Conservation (phyloP, 2,797 vertebrate genomes). For the Selene dorsalis region DNA sequence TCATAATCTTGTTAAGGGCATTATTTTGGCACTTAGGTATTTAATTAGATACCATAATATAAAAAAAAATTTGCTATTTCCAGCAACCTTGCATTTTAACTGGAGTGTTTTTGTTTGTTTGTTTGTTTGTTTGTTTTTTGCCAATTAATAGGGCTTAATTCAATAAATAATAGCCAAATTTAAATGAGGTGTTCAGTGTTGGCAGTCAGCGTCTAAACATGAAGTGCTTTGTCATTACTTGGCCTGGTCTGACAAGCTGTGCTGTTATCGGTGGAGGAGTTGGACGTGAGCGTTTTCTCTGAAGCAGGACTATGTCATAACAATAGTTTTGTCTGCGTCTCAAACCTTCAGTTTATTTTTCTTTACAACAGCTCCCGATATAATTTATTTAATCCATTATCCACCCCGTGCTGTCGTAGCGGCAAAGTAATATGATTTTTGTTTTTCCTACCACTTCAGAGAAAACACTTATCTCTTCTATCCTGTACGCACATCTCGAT, state of each 20-base stretch:
- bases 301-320: background rate
- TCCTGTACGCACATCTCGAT: constrained; percentile 10
- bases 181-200: constrained; percentile 12
- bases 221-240: constrained; percentile 14
- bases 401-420: background rate
- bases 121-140: background rate
- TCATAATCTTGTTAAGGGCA: constrained; percentile 62
- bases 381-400: constrained; percentile 28
- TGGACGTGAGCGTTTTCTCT: background rate
- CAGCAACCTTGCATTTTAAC: constrained; percentile 27
- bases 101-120: background rate
- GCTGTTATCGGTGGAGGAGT: background rate
- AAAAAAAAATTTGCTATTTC: constrained; percentile 18
- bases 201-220: background rate
- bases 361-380: background rate
- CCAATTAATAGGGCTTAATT: constrained; percentile 12
- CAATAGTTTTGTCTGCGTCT: background rate
- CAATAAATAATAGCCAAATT: constrained; percentile 4
- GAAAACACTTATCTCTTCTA: constrained; percentile 9
- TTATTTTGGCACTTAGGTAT: constrained; percentile 53
- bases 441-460: background rate
- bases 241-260: constrained; percentile 5
- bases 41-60: constrained; percentile 42
- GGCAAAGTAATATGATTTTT: constrained; percentile 4
- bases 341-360: background rate